These are phyloP conservation scores for Blennius ocellaris DNA, from an alignment of 2,113 vertebrate genomes.

Conservation along the genomic window DNA sequence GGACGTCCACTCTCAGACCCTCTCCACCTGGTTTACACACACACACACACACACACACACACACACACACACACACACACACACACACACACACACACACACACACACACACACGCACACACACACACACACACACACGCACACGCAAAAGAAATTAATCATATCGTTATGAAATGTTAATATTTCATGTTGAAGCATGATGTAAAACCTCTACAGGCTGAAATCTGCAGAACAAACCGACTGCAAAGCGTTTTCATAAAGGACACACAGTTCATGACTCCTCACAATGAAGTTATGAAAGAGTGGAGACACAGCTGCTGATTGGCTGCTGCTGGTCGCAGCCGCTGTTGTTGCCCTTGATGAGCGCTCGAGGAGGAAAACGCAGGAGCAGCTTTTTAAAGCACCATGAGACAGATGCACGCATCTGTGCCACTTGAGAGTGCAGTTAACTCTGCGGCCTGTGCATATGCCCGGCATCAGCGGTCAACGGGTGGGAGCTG, in stretches of 20 bases:
- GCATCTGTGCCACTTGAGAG: background rate
- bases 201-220: background rate
- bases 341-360: background rate
- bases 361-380: background rate
- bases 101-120: too few species aligned
- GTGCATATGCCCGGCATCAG: background rate
- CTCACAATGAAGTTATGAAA: background rate
- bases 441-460: background rate
- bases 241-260: background rate
- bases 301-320: background rate
- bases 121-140: too few species aligned
- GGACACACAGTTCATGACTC: background rate
- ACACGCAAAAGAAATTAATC: constrained; percentile 5
- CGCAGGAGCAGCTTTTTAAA: background rate
- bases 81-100: too few species aligned
- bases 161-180: constrained; percentile 9
- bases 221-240: background rate
- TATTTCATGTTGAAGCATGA: background rate
- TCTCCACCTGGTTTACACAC: constrained; percentile 14
- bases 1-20: constrained; percentile 30
- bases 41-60: background rate
- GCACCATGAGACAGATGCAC: background rate
- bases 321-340: constrained; percentile 1
- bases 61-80: too few species aligned
- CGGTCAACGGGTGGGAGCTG: background rate